Base-by-base conservation (phyloP, 2,888 invertebrate species). In the Anarsia innoxiella region DNA sequence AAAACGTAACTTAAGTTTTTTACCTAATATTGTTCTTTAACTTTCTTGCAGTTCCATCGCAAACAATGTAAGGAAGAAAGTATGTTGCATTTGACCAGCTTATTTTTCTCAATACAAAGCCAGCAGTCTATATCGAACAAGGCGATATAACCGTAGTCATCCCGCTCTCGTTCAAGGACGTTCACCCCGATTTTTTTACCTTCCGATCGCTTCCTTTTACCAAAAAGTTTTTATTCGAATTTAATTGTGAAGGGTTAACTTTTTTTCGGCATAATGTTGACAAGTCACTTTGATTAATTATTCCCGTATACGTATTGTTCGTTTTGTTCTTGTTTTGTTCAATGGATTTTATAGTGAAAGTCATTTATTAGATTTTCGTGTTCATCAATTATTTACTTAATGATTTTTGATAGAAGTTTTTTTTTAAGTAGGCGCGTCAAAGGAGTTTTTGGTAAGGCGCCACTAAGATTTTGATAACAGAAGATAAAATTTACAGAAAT, bases 261-360 rank as follows among this genome's bases (percentile, higher is more conserved):
- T 62, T 63, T n/a, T 64, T 65, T 63, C 58, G 51, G 54, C 62
- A 4, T 48, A 66, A 66, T 66, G 67, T 68, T 72, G 72, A 71
- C 68, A 66, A 67, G 69, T 68, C 67, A 71, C 74, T 69, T 68
- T 65, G 63, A 65, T 73, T 71, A 69, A 75, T 76, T 76, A 35
- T 28, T 28, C 28, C 5, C 12, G 42, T 53, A 40, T 49, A 32
- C 36, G 49, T 44, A 50, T 39, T 30, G 45, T 40, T 34, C 35
- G 43, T 39, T 40, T 37, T 34, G 31, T 29, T 33, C 12, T 23
- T 33, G 8, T 30, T 15, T 32, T 38, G 14, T 23, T 44, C 37
- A 34, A 39, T 34, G 32, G n/a, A n/a, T 33, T 28, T 35, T 19
- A 28, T 31, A 23, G 12, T 36, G 14, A 23, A 31, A 30, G 36